Conservation (phyloP, 2,113 vertebrate genomes). For the Australoheros scitulus region DNA sequence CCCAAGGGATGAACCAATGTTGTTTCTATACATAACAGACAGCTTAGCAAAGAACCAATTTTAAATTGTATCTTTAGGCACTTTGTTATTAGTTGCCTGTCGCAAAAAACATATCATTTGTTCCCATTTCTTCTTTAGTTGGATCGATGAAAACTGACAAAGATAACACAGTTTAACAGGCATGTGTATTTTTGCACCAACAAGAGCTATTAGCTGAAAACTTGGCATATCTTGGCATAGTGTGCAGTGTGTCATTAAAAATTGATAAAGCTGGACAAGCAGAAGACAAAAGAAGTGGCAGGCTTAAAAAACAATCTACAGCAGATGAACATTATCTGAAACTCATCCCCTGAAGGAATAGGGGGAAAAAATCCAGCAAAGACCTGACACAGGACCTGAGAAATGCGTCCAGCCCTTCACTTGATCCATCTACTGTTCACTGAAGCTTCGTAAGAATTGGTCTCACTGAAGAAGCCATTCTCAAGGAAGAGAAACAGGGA, state of each 20-base stretch:
- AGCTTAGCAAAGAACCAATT: background rate
- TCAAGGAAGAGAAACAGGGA: too few relatives aligned
- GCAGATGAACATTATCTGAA: background rate
- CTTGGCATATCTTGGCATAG: background rate
- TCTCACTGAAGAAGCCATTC: too few relatives aligned
- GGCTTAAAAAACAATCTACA: background rate
- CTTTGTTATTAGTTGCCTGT: background rate
- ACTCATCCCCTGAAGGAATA: background rate
- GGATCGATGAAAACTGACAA: background rate
- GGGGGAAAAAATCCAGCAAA: background rate
- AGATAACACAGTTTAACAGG: background rate
- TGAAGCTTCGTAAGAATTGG: too few relatives aligned
- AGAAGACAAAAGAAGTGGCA: background rate
- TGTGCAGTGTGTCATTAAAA: background rate
- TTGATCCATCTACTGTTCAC: too few relatives aligned
- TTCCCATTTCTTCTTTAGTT: background rate
- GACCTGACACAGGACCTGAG: too few relatives aligned
- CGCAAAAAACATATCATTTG: background rate
- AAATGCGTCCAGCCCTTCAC: too few relatives aligned
- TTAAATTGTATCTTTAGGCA: background rate
- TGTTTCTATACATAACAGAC: background rate
- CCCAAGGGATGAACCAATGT: background rate
- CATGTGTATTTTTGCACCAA: too few relatives aligned
- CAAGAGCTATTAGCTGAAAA: background rate
- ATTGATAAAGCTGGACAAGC: background rate